phyloP scores from a whole-genome alignment of 2,888 invertebrate genomes.

The Globia sparganii region DNA sequence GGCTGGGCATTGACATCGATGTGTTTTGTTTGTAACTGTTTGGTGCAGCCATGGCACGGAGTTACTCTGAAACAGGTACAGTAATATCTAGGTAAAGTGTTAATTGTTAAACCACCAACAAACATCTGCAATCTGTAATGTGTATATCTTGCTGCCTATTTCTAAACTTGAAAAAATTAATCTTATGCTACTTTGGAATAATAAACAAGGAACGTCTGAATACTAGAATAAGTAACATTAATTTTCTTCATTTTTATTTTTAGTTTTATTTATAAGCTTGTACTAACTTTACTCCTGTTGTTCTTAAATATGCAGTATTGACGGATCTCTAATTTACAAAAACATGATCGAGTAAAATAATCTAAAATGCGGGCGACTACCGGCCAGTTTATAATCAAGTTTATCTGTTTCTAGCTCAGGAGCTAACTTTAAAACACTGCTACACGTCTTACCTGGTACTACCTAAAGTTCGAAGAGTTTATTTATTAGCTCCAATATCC shows the following conservation, averaged over 20 bases:
- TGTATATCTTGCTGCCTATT: not conserved
- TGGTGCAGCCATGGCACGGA: slow-evolving; percentile 93
- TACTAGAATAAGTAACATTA: not conserved
- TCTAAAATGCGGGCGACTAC: slow-evolving; percentile 14
- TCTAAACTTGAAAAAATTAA: not conserved
- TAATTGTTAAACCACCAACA: not conserved
- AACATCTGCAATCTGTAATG: not conserved
- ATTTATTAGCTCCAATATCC: slow-evolving; percentile 36
- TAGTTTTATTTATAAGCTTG: not conserved
- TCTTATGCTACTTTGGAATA: too few species aligned
- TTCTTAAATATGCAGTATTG: not conserved
- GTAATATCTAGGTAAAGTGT: not conserved
- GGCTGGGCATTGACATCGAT: slow-evolving; percentile 93
- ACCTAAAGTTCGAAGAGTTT: slow-evolving; percentile 14
- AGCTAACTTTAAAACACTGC: slow-evolving; percentile 4
- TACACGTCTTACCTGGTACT: slow-evolving; percentile 48
- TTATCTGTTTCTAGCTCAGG: not conserved
- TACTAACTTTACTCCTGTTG: not conserved
- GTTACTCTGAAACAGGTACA: slow-evolving; percentile 60
- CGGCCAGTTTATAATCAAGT: slow-evolving; percentile 29
- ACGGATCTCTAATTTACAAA: not conserved
- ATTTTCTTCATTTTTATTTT: not conserved
- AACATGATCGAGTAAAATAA: not conserved
- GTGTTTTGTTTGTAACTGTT: slow-evolving; percentile 95
- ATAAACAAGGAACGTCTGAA: not conserved